phyloP scores from a whole-genome alignment of 2,888 invertebrate genomes.

The Epirrhoe tristata region DNA sequence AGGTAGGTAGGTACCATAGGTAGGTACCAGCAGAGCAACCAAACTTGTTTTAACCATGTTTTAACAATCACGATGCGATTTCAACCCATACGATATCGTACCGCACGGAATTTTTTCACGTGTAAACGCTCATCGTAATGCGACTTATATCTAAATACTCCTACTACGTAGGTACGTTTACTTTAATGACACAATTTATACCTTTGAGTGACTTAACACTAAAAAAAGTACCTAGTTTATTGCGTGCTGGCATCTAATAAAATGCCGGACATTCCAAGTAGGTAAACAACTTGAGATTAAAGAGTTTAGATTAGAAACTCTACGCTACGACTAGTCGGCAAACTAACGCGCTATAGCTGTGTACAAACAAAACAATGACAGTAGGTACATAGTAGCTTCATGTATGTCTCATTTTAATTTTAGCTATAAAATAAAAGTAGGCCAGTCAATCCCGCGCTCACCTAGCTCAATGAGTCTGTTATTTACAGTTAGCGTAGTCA shows the following conservation, averaged over 20 bases:
- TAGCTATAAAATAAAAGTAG: constrained; percentile 52
- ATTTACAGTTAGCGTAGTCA: constrained; percentile 66
- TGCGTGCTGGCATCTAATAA: background rate
- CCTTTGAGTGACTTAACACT: constrained; percentile 1
- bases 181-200: too few species aligned
- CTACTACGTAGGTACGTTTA: too few species aligned
- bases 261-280: constrained; percentile 9
- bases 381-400: too few species aligned
- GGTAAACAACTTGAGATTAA: constrained; percentile 23
- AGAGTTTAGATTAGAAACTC: constrained; percentile 31
- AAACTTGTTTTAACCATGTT: too few species aligned
- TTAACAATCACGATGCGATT: too few species aligned
- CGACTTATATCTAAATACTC: too few species aligned
- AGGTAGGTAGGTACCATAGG: too few species aligned
- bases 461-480: constrained; percentile 47
- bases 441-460: constrained; percentile 51
- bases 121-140: too few species aligned
- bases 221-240: background rate
- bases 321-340: constrained; percentile 13
- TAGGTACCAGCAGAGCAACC: too few species aligned
- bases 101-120: too few species aligned
- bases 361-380: constrained; percentile 40
- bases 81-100: too few species aligned
- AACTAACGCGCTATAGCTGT: constrained; percentile 24
- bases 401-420: constrained; percentile 49